These are phyloP conservation scores for Leistus spinibarbis DNA, from an alignment of 2,888 invertebrate genomes.

Conservation along the genomic window DNA sequence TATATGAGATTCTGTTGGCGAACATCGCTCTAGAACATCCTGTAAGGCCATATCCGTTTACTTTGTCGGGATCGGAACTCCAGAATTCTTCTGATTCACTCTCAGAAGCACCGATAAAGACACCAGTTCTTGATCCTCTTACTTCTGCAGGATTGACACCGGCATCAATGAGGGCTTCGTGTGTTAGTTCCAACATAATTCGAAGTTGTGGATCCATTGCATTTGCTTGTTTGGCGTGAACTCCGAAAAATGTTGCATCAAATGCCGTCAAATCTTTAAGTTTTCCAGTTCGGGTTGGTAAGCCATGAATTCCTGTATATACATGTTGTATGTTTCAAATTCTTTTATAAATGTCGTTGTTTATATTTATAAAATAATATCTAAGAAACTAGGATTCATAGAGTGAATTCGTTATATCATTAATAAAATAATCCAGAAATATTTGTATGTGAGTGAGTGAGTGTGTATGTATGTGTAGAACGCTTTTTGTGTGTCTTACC, in stretches of 20 bases:
- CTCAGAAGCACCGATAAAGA: slow-evolving; percentile 91
- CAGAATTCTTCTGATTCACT: slow-evolving; percentile 90
- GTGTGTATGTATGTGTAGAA: no score
- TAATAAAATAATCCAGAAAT: no score
- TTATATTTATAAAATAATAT: no score
- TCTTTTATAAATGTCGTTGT: no score
- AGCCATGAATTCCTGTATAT: slow-evolving; percentile 73
- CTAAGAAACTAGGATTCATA: no score
- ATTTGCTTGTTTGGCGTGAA: slow-evolving; percentile 89
- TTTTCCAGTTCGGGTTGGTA: slow-evolving; percentile 82
- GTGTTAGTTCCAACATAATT: slow-evolving; percentile 87
- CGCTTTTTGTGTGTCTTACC: no score
- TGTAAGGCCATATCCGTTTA: slow-evolving; percentile 89
- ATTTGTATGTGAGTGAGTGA: neutral
- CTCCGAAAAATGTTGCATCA: slow-evolving; percentile 89
- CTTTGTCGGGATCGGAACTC: slow-evolving; percentile 83
- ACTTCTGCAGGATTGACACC: slow-evolving; percentile 81
- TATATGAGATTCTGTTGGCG: slow-evolving; percentile 93
- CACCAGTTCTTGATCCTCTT: slow-evolving; percentile 89
- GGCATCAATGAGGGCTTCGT: slow-evolving; percentile 91
- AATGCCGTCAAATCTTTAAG: slow-evolving; percentile 80
- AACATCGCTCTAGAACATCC: slow-evolving; percentile 97
- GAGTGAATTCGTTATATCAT: no score
- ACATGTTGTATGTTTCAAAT: slow-evolving; percentile 21
- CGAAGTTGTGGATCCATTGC: slow-evolving; percentile 93